Evolutionary conservation across 2,888 invertebrate species (phyloP).

Genomic region (Norana najaformis): DNA sequence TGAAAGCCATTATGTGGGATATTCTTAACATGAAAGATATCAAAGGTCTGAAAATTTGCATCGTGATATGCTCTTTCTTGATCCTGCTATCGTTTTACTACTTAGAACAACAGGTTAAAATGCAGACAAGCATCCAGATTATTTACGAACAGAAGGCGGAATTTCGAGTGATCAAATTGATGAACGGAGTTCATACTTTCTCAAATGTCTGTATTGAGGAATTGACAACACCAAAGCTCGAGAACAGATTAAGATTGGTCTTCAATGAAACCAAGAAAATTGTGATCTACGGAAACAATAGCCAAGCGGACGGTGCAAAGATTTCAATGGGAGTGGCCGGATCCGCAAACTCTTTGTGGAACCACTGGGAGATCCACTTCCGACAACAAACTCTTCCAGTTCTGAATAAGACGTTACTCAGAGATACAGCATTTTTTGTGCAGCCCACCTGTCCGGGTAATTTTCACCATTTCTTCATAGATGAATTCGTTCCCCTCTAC

Average conservation of each 20-base stretch:
- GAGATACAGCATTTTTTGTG: slow-evolving; percentile 30
- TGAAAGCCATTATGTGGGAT: not conserved
- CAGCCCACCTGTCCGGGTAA: slow-evolving; percentile 33
- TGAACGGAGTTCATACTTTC: slow-evolving; percentile 27
- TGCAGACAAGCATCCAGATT: not conserved
- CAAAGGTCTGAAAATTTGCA: not conserved
- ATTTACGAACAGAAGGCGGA: not conserved
- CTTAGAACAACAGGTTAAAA: not conserved
- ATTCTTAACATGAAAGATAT: not conserved
- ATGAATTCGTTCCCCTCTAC: slow-evolving; percentile 32
- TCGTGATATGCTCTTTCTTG: not conserved
- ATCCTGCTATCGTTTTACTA: not conserved
- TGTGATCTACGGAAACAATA: slow-evolving; percentile 32
- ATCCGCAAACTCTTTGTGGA: slow-evolving; percentile 23
- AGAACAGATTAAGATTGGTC: not conserved
- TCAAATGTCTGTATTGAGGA: slow-evolving; percentile 31
- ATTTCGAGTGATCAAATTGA: not conserved
- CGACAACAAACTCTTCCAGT: not conserved
- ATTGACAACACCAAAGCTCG: not conserved
- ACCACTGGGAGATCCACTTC: slow-evolving; percentile 30
- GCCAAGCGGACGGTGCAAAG: not conserved
- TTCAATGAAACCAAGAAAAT: slow-evolving; percentile 34
- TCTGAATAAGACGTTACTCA: not conserved
- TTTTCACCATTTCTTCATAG: slow-evolving; percentile 35
- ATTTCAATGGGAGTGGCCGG: slow-evolving; percentile 20